Percentiles rank a stretch among this genome's conserved stretches.
These are phyloP conservation scores for Hemitrygon akajei DNA, from an alignment of 2,797 vertebrate genomes.

Conservation along the genomic window DNA sequence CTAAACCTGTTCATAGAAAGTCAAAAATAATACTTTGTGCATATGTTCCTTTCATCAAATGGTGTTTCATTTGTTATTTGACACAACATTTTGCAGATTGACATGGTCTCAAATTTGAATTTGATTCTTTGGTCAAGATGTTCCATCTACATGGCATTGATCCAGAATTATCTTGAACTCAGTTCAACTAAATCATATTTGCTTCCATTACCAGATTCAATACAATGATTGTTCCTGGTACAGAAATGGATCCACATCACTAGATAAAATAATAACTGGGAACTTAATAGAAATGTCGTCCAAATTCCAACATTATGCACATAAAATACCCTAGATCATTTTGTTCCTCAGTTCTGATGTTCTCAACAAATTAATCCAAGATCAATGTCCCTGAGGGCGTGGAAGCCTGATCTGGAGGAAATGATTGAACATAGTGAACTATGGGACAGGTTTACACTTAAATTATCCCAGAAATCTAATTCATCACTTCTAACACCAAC, in stretches of 20 bases:
- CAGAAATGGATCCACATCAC: background rate
- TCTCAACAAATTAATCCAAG: no score
- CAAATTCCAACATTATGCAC: background rate
- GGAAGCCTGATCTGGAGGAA: no score
- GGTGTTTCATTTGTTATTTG: background rate
- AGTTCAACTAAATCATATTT: background rate
- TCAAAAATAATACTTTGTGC: background rate
- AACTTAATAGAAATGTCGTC: background rate
- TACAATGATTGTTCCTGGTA: background rate
- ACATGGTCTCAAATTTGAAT: background rate
- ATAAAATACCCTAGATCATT: background rate
- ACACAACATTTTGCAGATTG: background rate
- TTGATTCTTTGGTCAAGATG: background rate
- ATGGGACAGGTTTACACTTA: no score
- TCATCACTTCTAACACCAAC: background rate
- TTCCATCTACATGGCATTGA: background rate
- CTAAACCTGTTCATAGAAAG: background rate
- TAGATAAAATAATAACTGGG: background rate
- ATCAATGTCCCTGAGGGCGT: no score
- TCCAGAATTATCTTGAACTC: background rate
- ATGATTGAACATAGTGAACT: no score
- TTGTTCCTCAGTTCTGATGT: background rate
- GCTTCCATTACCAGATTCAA: background rate
- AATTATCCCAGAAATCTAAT: background rate
- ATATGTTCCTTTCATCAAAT: background rate